Percentiles rank a stretch among this genome's conserved stretches.
Evolutionary conservation across 2,113 vertebrate species (phyloP).

Genomic region (Ceuthmochares aereus): DNA sequence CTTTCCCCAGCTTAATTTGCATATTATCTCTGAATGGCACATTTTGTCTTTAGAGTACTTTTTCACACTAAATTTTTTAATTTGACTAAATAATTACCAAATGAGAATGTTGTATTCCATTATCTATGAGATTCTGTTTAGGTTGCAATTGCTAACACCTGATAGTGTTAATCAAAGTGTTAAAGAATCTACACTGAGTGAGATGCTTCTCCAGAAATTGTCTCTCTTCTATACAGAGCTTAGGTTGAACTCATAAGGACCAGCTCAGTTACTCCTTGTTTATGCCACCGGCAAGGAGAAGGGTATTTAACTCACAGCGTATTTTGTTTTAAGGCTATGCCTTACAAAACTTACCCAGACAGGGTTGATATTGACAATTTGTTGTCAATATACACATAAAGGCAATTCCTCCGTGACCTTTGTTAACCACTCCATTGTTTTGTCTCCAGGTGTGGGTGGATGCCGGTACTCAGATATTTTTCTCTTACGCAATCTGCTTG

Average conservation of each 20-base stretch:
- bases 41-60: not conserved
- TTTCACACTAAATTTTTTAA: not conserved
- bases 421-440: not conserved
- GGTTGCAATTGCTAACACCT: not conserved
- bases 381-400: fast-evolving
- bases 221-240: not conserved
- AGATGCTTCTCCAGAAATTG: not conserved
- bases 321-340: not conserved
- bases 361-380: too few relatives aligned
- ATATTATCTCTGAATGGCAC: not conserved
- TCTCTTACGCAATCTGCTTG: conserved; percentile 98
- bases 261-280: not conserved
- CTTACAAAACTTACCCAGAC: not conserved
- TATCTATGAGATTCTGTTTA: not conserved
- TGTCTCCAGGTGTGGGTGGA: conserved; percentile 93
- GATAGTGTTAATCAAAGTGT: not conserved
- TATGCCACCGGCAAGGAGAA: not conserved
- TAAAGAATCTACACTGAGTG: not conserved
- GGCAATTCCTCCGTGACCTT: not conserved
- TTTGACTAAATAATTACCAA: not conserved
- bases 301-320: not conserved
- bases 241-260: not conserved
- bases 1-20: not conserved
- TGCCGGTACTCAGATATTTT: conserved; percentile 97
- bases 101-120: not conserved